Evolutionary conservation across 2,797 vertebrate genomes (phyloP).

Genomic region (Denticeps clupeoides): DNA sequence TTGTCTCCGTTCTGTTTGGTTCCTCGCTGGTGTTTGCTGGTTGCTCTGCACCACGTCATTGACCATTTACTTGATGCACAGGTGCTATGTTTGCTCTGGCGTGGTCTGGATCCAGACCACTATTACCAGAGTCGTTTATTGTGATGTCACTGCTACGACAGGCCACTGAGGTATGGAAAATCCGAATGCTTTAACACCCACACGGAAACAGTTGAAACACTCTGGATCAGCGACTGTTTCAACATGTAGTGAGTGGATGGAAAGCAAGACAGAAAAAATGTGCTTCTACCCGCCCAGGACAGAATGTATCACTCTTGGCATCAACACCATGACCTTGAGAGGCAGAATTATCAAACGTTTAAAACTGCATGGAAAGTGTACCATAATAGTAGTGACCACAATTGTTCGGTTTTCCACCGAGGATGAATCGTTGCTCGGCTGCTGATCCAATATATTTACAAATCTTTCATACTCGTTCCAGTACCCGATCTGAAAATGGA

Average conservation of each 20-base stretch:
- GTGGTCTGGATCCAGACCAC: slow-evolving; percentile 57
- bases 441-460: slow-evolving; percentile 87
- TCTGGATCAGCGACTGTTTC: slow-evolving; percentile 62
- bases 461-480: slow-evolving; percentile 97
- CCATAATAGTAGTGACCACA: slow-evolving; percentile 99
- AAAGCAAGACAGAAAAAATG: slow-evolving; percentile 72
- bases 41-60: slow-evolving; percentile 61
- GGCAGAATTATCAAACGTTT: slow-evolving; percentile 73
- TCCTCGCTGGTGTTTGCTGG: slow-evolving; percentile 40
- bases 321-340: slow-evolving; percentile 77
- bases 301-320: slow-evolving; percentile 68
- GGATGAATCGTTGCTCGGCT: slow-evolving; percentile 81
- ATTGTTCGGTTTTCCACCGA: slow-evolving; percentile 98
- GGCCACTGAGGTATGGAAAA: slow-evolving; percentile 73
- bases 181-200: slow-evolving; percentile 75
- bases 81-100: slow-evolving; percentile 51
- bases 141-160: slow-evolving; percentile 82
- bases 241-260: slow-evolving; percentile 73
- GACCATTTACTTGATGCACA: slow-evolving; percentile 76
- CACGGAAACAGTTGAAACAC: slow-evolving; percentile 75
- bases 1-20: slow-evolving; percentile 28
- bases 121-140: slow-evolving; percentile 65
- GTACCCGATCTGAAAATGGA: slow-evolving; percentile 82
- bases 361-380: slow-evolving; percentile 79
- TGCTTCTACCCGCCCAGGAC: slow-evolving; percentile 76